Evolutionary conservation across 2,888 invertebrate species (phyloP), one percentile per base, ranked within the genome.

Genomic region (Seira sanloemensis): DNA sequence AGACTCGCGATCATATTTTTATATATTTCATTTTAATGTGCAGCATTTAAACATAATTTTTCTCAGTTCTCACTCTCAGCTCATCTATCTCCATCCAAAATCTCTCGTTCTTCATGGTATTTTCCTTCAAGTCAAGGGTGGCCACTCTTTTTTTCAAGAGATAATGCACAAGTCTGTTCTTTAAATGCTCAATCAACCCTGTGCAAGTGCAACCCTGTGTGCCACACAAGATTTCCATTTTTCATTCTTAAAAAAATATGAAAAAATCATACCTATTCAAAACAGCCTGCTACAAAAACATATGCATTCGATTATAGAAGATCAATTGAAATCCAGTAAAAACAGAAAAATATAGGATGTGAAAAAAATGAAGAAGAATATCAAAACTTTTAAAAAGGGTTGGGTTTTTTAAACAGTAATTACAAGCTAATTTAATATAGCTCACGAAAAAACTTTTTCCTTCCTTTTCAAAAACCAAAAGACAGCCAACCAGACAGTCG

Each of bases 41-140:
- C 37, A 21, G 27, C 46, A 46, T 18, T 67, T 27, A 16, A 27
- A 19, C 46, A 25, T 4, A 24, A 71, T 71, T 71, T 46, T 54
- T 54, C 24, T 50, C 73, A 73, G 16, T 46, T 76, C 66, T 37
- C 58, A 37, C 58, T 58, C 58, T n/a, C 18, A 16, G 58, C 58
- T 58, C 58, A 58, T 58, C 58, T 58, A 58, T 58, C 58, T 58
- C 18, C 58, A 58, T 58, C 58, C 58, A 58, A 58, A 58, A 58
- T 58, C 58, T 58, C 58, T 16, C 7, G 16, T 58, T 58, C 58
- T 58, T 58, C 58, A 58, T 58, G 58, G 58, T 58, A 46, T 58
- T 74, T 81, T 81, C 81, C 76, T 76, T 81, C 81, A 76, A 75
- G 65, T 76, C 77, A 82, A 82, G 76, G 82, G 67, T 82, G 69